Conservation (phyloP, 2,888 invertebrate species). For the Axea sp. region DNA sequence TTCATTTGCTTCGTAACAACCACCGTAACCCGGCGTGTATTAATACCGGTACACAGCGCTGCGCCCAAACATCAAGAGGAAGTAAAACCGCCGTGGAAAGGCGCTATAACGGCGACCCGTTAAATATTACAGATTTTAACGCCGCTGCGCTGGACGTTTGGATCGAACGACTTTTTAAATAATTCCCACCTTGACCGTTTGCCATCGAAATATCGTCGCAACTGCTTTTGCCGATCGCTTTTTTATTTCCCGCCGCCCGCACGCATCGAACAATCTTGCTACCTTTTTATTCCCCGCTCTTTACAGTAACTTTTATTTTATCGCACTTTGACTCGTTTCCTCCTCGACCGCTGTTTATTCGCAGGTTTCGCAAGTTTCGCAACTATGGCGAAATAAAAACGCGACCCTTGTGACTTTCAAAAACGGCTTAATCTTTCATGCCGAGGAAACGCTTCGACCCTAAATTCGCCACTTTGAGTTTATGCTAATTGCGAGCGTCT, state of each 20-base stretch:
- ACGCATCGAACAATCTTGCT: conserved; percentile 3
- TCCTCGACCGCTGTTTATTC: conserved; percentile 10
- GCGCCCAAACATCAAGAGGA: conserved; percentile 5
- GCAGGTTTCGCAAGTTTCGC: background rate
- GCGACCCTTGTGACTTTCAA: background rate
- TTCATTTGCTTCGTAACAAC: conserved; percentile 34
- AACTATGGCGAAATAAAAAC: conserved; percentile 7
- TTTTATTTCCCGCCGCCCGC: conserved; percentile 6
- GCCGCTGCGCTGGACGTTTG: conserved; percentile 22
- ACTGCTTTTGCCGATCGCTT: too few relatives aligned
- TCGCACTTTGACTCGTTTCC: conserved; percentile 1
- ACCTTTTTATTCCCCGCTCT: conserved; percentile 5
- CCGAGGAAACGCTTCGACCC: background rate
- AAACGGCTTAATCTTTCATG: background rate
- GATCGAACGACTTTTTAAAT: conserved; percentile 33
- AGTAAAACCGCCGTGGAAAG: conserved; percentile 19
- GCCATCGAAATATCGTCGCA: conserved; percentile 16
- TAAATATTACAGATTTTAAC: conserved; percentile 43
- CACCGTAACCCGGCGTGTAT: conserved; percentile 22
- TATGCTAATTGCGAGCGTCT: conserved; percentile 33
- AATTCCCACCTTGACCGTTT: conserved; percentile 27
- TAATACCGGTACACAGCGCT: conserved; percentile 7
- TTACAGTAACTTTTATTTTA: conserved; percentile 18
- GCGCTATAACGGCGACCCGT: conserved; percentile 37
- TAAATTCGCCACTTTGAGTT: conserved; percentile 18